Evolutionary conservation across 2,113 vertebrate genomes (phyloP), one percentile per base, ranked within the genome.

Genomic region (Cochlearius cochlearius): DNA sequence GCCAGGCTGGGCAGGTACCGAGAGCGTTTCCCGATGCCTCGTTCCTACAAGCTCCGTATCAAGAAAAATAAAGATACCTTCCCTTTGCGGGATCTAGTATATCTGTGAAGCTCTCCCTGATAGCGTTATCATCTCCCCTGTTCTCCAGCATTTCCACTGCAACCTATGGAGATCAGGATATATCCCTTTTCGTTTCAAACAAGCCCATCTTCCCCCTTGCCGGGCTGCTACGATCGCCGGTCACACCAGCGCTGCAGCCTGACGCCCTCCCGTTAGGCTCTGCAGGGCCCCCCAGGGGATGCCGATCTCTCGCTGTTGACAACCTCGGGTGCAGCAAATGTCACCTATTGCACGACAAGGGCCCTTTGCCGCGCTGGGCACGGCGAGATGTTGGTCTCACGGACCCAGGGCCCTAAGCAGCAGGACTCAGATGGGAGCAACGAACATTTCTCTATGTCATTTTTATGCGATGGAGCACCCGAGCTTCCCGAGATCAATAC

Each of bases 341-440:
- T 59, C 78, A 36, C 62, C 38, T 32, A 3, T 0, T 4, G 49
- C 22, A 9, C 4, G 39, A 19, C 2, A 17, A 52, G 47, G 50
- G 36, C 47, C n/a, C 49, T 32, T 58, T 0, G 3, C 85, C 38
- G 19, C 1, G 1, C 3, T 11, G 75, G 62, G 50, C 63, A 52
- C 0, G 1, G 60, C n/a, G 67, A 16, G 4, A 4, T 13, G 21
- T 26, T 1, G 1, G 17, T 60, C 56, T 47, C 53, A 11, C 1
- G 8, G 67, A 17, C 71, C 6, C 16, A 0, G 3, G 25, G 9
- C 36, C 25, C 22, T 32, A 27, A 20, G 45, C 14, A 60, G 45
- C 8, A 2, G 69, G 45, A 72, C 16, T 7, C 20, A 12, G 27
- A 27, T 3, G 12, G 55, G 53, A 80, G 47, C 68, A 67, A 13